Percentiles rank a stretch among this genome's conserved stretches.
Evolutionary conservation across 1,140 invertebrate species (phyloP).

Genomic region (Hermatobates lingyangjiaoensis): DNA sequence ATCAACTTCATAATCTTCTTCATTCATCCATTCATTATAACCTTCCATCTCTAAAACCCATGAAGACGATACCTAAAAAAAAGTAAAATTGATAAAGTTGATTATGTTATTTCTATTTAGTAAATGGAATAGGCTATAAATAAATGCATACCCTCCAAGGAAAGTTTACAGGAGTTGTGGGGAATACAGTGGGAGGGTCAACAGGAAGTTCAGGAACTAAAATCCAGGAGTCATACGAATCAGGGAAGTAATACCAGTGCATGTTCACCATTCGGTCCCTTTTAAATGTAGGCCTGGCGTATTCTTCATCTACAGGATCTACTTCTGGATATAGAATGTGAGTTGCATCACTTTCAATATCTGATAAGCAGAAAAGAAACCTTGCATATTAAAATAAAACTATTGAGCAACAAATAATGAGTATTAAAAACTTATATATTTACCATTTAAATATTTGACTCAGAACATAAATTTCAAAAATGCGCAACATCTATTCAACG

Average conservation of each 20-base stretch:
- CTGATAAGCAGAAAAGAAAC: no score
- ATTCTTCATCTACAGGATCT: constrained; percentile 77
- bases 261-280: constrained; percentile 65
- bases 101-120: no score
- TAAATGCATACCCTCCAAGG: no score
- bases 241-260: constrained; percentile 86
- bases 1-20: constrained; percentile 95
- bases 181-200: constrained; percentile 27
- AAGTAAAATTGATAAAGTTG: no score
- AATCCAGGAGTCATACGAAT: constrained; percentile 84
- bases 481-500: no score
- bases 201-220: constrained; percentile 21
- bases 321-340: constrained; percentile 74
- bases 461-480: no score
- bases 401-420: no score
- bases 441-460: no score
- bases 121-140: no score
- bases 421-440: no score
- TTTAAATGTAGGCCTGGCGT: constrained; percentile 66
- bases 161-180: constrained; percentile 23
- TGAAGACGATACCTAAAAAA: constrained; percentile 57
- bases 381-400: no score
- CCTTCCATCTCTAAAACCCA: constrained; percentile 84
- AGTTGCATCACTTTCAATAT: constrained; percentile 73
- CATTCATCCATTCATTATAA: constrained; percentile 98